A percentile compares a stretch with the other conserved stretches of the same genome.
Evolutionary conservation across 2,888 invertebrate species (phyloP).

Genomic region (Caenorhabditis panamensis): DNA sequence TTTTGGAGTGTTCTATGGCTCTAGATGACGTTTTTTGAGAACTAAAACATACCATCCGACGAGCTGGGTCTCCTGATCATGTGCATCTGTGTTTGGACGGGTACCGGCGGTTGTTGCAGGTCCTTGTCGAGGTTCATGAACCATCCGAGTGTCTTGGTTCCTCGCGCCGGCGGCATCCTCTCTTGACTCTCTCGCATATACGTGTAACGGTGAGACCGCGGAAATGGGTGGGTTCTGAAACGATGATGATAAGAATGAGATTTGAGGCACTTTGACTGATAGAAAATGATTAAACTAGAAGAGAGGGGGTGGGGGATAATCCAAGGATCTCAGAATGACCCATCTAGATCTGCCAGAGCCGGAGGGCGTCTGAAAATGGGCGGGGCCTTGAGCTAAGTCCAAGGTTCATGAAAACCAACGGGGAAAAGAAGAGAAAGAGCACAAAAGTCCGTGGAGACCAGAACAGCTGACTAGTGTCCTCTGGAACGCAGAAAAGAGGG

Average conservation of each 20-base stretch:
- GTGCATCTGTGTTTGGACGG: background rate
- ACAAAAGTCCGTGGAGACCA: background rate
- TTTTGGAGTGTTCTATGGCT: too few species aligned
- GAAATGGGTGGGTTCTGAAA: background rate
- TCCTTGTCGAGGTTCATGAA: constrained; percentile 66
- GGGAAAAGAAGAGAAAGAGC: constrained; percentile 4
- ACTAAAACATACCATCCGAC: constrained; percentile 45
- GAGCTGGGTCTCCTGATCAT: constrained; percentile 36
- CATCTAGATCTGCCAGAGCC: too few species aligned
- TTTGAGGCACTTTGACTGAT: too few species aligned
- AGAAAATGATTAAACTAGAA: background rate
- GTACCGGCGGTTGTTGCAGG: constrained; percentile 2
- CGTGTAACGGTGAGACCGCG: too few species aligned
- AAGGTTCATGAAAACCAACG: background rate
- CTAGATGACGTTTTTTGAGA: too few species aligned
- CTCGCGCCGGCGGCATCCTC: constrained; percentile 53
- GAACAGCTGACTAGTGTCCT: constrained; percentile 8
- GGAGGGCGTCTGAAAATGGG: background rate
- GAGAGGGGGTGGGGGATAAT: too few species aligned
- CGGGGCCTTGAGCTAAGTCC: background rate
- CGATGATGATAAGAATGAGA: background rate
- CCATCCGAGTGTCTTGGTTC: constrained; percentile 73
- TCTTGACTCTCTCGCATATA: constrained; percentile 9
- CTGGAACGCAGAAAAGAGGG: too few species aligned
- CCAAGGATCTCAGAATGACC: too few species aligned